Evolutionary conservation across 2,888 invertebrate species (phyloP), one percentile per base, ranked within the genome.

Genomic region (Mechanitis mazaeus): DNA sequence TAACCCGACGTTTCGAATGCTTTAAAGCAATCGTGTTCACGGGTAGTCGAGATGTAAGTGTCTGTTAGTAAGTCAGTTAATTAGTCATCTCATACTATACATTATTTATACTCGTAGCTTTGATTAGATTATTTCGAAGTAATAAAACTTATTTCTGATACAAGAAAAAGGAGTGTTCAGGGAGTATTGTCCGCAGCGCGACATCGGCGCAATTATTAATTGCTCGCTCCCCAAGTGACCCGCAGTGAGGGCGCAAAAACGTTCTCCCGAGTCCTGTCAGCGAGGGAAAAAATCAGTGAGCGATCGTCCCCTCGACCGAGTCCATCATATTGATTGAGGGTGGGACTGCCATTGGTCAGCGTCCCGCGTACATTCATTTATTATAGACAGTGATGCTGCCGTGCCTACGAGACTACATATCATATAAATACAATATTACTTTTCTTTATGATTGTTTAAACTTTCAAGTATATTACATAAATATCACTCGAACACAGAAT

Each of bases 321-420:
- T 91, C 90, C 90, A 90, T 91, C 91, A 91, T 91, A 91, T 91
- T 91, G 91, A 91, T 91, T 91, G 91, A 90, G 90, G 91, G 90
- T 87, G 89, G 90, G 86, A 85, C 87, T 82, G 83, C 87, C 87
- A 86, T 85, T 88, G 90, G 89, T 88, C 90, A 89, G 86, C 87
- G 80, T 84, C 85, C 87, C 85, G 84, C 85, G 83, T 84, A 84
- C 85, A 84, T 89, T 91, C 91, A 91, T 91, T 91, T 91, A 91
- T 91, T 91, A 91, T 91, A 91, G 89, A 91, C 90, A 87, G 83
- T 79, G 88, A 87, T 86, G 85, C 87, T 84, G 82, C 76, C 33
- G 54, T 54, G 38, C 54, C 58, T 35, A 59, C 58, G 46, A 57
- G 58, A 38, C 59, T 54, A 54, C 54, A 46, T 59, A 50, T 31